These are phyloP conservation scores for Mustela erminea DNA, from an alignment of 2,797 vertebrate genomes.

Conservation along the genomic window DNA sequence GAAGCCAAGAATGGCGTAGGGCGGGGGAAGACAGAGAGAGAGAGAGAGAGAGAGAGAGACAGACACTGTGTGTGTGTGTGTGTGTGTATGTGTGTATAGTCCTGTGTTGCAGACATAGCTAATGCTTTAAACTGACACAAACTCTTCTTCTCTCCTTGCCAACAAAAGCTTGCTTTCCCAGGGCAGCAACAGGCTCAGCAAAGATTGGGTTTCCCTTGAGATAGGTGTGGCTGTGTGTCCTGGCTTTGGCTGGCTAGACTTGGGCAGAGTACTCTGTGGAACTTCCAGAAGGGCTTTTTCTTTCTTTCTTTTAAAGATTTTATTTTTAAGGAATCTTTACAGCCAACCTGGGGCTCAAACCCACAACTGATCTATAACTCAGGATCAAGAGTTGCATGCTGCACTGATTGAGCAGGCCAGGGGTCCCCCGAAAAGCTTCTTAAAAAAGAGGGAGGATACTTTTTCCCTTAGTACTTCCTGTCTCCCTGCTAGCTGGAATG, in stretches of 20 bases:
- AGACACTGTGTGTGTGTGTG: background rate
- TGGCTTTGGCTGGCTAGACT: background rate
- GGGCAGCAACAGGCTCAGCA: background rate
- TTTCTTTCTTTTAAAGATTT: background rate
- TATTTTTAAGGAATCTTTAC: background rate
- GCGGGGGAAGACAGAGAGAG: background rate
- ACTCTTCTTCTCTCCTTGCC: background rate
- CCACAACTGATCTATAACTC: background rate
- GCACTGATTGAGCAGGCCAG: background rate
- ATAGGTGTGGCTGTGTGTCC: background rate
- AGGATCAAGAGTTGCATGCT: background rate
- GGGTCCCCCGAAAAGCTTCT: constrained; percentile 46
- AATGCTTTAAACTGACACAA: background rate
- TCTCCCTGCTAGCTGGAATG: background rate
- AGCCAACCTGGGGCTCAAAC: background rate
- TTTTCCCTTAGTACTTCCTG: background rate
- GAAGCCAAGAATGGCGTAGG: background rate
- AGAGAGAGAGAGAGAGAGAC: background rate
- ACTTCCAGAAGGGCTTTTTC: constrained; percentile 62
- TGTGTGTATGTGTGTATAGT: background rate
- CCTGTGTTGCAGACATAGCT: background rate
- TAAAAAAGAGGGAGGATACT: background rate
- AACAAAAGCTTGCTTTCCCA: background rate
- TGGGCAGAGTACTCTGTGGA: background rate
- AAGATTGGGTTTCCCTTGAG: constrained; percentile 15